These are phyloP conservation scores for Pissodes strobi DNA, from an alignment of 1,140 invertebrate genomes.

Conservation along the genomic window DNA sequence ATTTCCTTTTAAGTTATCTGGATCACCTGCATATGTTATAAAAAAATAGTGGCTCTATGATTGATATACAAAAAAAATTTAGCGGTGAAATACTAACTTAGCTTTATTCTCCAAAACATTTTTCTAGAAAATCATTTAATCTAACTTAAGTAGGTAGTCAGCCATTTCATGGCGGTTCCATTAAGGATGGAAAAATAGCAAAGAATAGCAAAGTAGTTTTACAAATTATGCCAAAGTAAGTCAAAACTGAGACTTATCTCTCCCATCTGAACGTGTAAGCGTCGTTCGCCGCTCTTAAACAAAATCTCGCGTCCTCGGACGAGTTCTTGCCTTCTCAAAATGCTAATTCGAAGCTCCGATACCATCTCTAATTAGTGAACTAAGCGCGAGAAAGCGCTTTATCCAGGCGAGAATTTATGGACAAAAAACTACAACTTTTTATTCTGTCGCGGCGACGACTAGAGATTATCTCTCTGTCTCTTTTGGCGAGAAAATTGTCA, in stretches of 20 bases:
- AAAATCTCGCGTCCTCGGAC: slow-evolving; percentile 16
- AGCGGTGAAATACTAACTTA: no score
- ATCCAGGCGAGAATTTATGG: slow-evolving; percentile 38
- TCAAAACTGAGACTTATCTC: slow-evolving; percentile 1
- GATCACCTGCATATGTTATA: no score
- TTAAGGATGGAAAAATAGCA: no score
- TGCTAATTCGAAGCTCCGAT: slow-evolving; percentile 32
- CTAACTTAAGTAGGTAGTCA: no score
- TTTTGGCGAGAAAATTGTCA: slow-evolving; percentile 21
- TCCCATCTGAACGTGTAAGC: slow-evolving; percentile 4
- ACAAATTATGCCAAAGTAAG: neutral
- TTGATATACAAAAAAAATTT: no score
- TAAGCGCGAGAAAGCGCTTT: slow-evolving; percentile 37
- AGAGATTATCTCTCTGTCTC: slow-evolving; percentile 20
- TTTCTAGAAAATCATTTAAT: no score
- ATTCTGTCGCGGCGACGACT: slow-evolving; percentile 23
- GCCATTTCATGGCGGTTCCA: no score
- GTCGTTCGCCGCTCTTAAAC: slow-evolving; percentile 23
- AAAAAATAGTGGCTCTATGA: no score
- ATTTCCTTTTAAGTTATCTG: no score
- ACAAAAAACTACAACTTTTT: slow-evolving; percentile 29
- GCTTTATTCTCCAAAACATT: no score
- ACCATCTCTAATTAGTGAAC: slow-evolving; percentile 38
- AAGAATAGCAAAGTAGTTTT: no score
- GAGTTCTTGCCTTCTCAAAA: slow-evolving; percentile 31